Evolutionary conservation across 2,888 invertebrate species (phyloP).

Genomic region (Nymphalis polychloros): DNA sequence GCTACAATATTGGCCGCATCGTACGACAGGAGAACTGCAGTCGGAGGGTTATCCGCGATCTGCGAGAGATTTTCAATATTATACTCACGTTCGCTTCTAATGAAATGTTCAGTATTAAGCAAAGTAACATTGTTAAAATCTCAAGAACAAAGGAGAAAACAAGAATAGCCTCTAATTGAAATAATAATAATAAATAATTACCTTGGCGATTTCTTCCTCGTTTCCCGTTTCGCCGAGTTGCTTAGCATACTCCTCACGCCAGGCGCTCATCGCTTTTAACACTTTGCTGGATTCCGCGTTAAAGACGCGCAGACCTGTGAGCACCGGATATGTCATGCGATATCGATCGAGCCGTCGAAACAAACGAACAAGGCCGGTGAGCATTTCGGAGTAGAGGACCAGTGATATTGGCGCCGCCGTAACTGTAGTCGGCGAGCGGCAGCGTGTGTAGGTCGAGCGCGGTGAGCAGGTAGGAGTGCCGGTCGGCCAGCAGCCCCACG

Average conservation of each 20-base stretch:
- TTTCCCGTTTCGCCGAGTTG: slow-evolving; percentile 44
- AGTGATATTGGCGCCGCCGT: slow-evolving; percentile 72
- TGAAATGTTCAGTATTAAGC: neutral
- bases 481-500: slow-evolving; percentile 63
- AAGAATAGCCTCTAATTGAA: too few species aligned
- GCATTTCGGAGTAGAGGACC: slow-evolving; percentile 41
- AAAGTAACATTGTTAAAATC: neutral
- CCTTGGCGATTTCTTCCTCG: slow-evolving; percentile 19
- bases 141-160: neutral
- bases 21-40: slow-evolving; percentile 53
- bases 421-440: slow-evolving; percentile 57
- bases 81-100: neutral
- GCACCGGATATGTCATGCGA: too few species aligned
- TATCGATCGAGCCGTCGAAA: too few species aligned
- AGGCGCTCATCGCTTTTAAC: slow-evolving; percentile 36
- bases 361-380: too few species aligned
- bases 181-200: neutral
- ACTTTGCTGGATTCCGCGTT: slow-evolving; percentile 55
- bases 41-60: slow-evolving; percentile 34
- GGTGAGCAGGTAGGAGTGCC: slow-evolving; percentile 63
- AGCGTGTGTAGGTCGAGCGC: slow-evolving; percentile 64
- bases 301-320: slow-evolving; percentile 58
- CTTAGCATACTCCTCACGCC: slow-evolving; percentile 42
- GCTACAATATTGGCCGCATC: slow-evolving; percentile 51
- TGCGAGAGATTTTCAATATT: neutral